Base-by-base conservation (phyloP, 2,888 invertebrate genomes). In the Cetonia aurata region DNA sequence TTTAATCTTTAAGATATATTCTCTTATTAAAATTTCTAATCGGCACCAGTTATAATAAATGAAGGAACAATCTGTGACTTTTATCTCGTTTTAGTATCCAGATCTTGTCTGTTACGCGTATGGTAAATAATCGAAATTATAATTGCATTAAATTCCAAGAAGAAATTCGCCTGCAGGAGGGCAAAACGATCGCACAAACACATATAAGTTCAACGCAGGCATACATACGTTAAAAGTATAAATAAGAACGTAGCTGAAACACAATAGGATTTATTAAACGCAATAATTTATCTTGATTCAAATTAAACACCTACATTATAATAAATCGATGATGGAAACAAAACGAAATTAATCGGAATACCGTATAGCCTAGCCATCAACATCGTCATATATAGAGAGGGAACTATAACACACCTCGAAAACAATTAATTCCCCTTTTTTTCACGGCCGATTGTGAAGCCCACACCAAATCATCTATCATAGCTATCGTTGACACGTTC, bases 401-500 rank as follows among this genome's bases (percentile, higher is more conserved):
- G 75, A 76, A 80, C 75, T 81, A 79, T 81, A 82, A 80, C 83
- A 83, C 83, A 82, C 83, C 81, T 83, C 79, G 76, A 80, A 84
- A 84, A 84, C 83, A 84, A 84, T 84, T 84, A 84, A 84, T 83
- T 82, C 83, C 80, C 77, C 80, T 81, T 81, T 83, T 81, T 83
- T 82, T 80, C 80, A 77, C 76, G 74, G 60, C 76, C 78, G 83
- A 83, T 82, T 78, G 80, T 80, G 76, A 82, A 79, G 80, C 84
- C 84, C 83, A 84, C 83, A 81, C 83, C 79, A 78, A 80, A 83
- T 84, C 84, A 85, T 85, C 85, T 84, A 85, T 85, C 85, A 84
- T 83, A 76, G 76, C 81, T 81, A 84, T 83, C 83, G 85, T 85
- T 85, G 85, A 85, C 85, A 84, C 82, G 83, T 84, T 82, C 83